These are phyloP conservation scores for Diabrotica balteata DNA, from an alignment of 2,888 invertebrate species.

Conservation along the genomic window DNA sequence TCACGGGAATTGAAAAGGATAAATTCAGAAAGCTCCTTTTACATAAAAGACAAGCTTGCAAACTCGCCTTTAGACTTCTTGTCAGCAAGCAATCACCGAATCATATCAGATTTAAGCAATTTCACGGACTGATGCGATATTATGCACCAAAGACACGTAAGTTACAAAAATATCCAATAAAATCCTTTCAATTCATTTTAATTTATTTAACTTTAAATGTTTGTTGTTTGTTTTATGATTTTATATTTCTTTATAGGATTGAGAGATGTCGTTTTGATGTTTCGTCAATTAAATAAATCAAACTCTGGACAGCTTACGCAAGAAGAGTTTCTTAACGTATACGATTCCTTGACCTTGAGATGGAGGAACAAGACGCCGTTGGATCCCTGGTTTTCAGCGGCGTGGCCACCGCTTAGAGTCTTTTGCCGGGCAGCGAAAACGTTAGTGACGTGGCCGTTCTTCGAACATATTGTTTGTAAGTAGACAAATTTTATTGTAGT, in stretches of 20 bases:
- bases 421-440: conserved; percentile 68
- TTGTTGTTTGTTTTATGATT: not conserved
- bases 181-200: no score
- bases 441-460: conserved; percentile 75
- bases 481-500: conserved; percentile 37
- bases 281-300: conserved; percentile 77
- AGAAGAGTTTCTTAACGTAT: conserved; percentile 77
- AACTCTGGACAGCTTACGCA: conserved; percentile 71
- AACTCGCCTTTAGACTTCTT: conserved; percentile 80
- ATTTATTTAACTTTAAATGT: no score
- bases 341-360: conserved; percentile 74
- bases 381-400: conserved; percentile 77
- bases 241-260: conserved; percentile 62
- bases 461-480: conserved; percentile 77
- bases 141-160: conserved; percentile 77
- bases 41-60: conserved; percentile 82
- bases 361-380: conserved; percentile 77
- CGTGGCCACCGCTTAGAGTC: conserved; percentile 68
- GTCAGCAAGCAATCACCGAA: conserved; percentile 78
- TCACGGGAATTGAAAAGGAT: conserved; percentile 83
- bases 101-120: conserved; percentile 75
- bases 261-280: conserved; percentile 79
- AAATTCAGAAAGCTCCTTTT: conserved; percentile 83
- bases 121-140: conserved; percentile 80
- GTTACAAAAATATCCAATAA: conserved; percentile 39